Evolutionary conservation across 2,797 vertebrate species (phyloP).

Genomic region (Rhinogobio ventralis): DNA sequence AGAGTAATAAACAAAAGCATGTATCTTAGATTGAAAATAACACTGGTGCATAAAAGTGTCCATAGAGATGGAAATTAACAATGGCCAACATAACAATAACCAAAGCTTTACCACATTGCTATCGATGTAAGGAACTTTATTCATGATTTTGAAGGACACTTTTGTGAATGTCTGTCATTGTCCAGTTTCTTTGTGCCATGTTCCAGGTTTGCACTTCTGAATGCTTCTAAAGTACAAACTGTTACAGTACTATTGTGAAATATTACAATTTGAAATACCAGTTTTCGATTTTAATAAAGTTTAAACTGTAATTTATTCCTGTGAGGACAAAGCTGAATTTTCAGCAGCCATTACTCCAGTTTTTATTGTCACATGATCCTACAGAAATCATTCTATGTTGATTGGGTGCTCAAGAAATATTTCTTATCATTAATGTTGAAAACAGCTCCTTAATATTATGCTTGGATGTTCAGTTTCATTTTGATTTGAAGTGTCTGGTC

Average conservation of each 20-base stretch:
- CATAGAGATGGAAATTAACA: background rate
- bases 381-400: background rate
- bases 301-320: background rate
- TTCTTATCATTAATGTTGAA: constrained; percentile 2
- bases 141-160: background rate
- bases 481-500: constrained; percentile 19
- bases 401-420: background rate
- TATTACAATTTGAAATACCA: background rate
- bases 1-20: background rate
- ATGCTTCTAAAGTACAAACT: background rate
- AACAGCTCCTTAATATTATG: background rate
- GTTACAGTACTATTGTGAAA: background rate
- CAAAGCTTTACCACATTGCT: background rate
- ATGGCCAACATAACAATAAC: background rate
- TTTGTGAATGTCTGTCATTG: background rate
- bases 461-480: background rate
- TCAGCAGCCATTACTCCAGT: background rate
- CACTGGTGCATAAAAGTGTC: background rate
- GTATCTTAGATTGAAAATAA: background rate
- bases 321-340: background rate
- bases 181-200: background rate
- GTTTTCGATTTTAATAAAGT: background rate
- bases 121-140: background rate
- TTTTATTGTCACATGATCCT: background rate
- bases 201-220: background rate